These are phyloP conservation scores for Pollenia angustigena DNA, from an alignment of 2,888 invertebrate genomes.

Conservation along the genomic window DNA sequence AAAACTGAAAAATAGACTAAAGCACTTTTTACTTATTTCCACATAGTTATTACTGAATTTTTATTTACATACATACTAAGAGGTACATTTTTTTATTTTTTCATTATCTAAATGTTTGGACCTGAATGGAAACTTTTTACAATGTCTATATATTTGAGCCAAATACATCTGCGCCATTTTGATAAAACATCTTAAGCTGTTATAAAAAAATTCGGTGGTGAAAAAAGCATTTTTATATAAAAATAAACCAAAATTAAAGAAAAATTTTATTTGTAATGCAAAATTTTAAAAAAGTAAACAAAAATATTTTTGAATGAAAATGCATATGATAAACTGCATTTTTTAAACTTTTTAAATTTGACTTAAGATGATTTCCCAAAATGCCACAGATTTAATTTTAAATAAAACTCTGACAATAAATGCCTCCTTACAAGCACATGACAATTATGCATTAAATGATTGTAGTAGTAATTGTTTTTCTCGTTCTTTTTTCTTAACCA, in stretches of 20 bases:
- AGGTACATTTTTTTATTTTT: constrained; percentile 3
- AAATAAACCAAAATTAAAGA: too few species aligned
- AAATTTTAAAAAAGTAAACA: too few species aligned
- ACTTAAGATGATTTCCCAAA: too few species aligned
- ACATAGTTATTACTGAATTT: not conserved
- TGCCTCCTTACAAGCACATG: not conserved
- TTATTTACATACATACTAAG: not conserved
- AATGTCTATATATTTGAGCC: not conserved
- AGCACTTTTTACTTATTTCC: too few species aligned
- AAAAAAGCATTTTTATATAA: too few species aligned
- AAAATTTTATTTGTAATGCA: too few species aligned
- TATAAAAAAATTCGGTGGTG: too few species aligned
- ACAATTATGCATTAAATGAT: constrained; percentile 80
- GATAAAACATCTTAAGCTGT: too few species aligned
- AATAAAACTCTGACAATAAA: not conserved
- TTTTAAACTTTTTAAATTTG: too few species aligned
- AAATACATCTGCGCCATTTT: not conserved
- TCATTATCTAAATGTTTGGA: constrained; percentile 20
- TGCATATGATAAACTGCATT: not conserved
- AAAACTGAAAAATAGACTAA: too few species aligned
- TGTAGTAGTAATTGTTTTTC: constrained; percentile 94
- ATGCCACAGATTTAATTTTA: not conserved
- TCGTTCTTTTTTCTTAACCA: constrained; percentile 97
- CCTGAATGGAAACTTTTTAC: constrained; percentile 22
- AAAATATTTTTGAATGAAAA: not conserved